phyloP scores from a whole-genome alignment of 2,888 invertebrate genomes.

The Lepidonotus clava region DNA sequence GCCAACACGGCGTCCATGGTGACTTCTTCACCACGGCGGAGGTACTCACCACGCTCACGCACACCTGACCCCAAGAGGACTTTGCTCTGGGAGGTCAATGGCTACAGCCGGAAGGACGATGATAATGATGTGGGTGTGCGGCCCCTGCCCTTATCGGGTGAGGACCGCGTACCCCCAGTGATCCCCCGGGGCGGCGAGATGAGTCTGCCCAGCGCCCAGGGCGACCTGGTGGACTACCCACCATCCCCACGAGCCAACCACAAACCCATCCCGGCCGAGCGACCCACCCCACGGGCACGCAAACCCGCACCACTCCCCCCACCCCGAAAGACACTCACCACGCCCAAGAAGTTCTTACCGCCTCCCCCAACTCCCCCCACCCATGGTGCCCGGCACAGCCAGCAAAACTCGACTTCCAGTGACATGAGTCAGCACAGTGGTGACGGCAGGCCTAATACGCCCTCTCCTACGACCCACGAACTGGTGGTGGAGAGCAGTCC shows the following conservation, averaged over 20 bases:
- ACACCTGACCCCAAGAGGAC: background rate
- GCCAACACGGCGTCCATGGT: too few species aligned
- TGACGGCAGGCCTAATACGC: background rate
- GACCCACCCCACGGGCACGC: background rate
- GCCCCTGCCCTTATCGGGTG: constrained; percentile 6
- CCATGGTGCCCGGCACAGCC: background rate
- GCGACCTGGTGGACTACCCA: background rate
- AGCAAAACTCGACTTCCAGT: constrained; percentile 45
- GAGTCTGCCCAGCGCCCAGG: background rate
- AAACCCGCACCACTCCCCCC: constrained; percentile 10
- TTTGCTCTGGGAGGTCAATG: background rate
- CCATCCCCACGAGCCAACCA: background rate
- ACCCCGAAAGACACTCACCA: constrained; percentile 32
- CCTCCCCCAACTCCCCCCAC: background rate
- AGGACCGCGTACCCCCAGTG: too few species aligned
- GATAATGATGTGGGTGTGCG: background rate
- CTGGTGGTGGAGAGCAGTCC: constrained; percentile 41
- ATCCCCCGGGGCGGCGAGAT: too few species aligned
- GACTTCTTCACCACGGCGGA: background rate
- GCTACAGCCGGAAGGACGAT: background rate
- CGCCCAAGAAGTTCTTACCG: constrained; percentile 4
- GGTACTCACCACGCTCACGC: constrained; percentile 6
- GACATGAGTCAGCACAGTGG: constrained; percentile 31
- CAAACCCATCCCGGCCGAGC: background rate
- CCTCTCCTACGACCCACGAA: constrained; percentile 50